These are phyloP conservation scores for Xiphydria camelus DNA, from an alignment of 2,888 invertebrate species.

Conservation along the genomic window DNA sequence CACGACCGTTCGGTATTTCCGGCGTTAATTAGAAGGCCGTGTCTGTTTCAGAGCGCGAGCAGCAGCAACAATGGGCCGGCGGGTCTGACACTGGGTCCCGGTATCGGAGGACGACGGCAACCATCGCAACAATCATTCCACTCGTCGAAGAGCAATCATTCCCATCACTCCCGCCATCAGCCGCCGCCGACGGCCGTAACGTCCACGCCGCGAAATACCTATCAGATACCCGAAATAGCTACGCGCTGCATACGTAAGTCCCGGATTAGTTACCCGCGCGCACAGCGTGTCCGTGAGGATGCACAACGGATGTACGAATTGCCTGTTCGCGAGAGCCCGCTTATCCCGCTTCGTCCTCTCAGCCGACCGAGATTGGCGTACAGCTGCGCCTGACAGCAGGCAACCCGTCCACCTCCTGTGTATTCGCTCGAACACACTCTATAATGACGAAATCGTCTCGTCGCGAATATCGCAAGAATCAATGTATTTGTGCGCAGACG, in stretches of 20 bases:
- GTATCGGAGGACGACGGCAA: slow-evolving; percentile 44
- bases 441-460: too few species aligned
- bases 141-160: slow-evolving; percentile 49
- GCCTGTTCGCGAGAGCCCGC: slow-evolving; percentile 12
- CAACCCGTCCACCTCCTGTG: too few species aligned
- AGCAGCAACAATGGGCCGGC: slow-evolving; percentile 45
- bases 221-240: slow-evolving; percentile 38
- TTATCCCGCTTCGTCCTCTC: slow-evolving; percentile 3
- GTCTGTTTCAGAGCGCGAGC: slow-evolving; percentile 48
- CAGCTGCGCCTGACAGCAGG: too few species aligned
- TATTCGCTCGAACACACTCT: too few species aligned
- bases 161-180: slow-evolving; percentile 42
- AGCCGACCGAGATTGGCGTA: too few species aligned
- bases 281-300: background rate
- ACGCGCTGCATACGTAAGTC: slow-evolving; percentile 48
- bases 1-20: too few species aligned
- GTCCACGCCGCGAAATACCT: slow-evolving; percentile 34
- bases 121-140: slow-evolving; percentile 55
- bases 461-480: too few species aligned
- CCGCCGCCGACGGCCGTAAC: slow-evolving; percentile 30
- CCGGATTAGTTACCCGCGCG: background rate
- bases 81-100: slow-evolving; percentile 36
- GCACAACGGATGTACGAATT: background rate
- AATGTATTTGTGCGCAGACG: slow-evolving; percentile 50
- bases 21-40: too few species aligned